Conservation (phyloP, 2,113 vertebrate species). For the Piprites chloris region DNA sequence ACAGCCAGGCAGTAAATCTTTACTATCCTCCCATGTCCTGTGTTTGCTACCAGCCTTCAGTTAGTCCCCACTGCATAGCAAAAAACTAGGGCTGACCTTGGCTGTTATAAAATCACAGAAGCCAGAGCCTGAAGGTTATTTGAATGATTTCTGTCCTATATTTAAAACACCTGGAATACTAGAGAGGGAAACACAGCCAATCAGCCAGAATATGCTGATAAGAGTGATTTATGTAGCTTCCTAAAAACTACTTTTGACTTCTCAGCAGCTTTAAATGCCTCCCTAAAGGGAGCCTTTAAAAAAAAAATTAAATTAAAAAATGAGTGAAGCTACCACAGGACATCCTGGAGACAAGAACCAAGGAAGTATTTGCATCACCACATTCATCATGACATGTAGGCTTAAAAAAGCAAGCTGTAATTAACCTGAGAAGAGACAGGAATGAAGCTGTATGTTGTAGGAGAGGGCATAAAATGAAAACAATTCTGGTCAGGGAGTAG, state of each 20-base stretch:
- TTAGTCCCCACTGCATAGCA: background rate
- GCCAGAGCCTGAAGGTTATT: background rate
- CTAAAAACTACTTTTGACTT: background rate
- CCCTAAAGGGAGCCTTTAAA: background rate
- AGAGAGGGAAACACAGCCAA: background rate
- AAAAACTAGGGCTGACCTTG: background rate
- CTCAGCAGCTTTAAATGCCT: background rate
- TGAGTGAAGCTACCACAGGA: background rate
- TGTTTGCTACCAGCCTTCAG: background rate
- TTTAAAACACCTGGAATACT: background rate
- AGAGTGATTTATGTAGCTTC: background rate
- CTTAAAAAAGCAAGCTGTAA: conserved; percentile 40
- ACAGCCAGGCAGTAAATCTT: background rate
- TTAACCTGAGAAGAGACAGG: background rate
- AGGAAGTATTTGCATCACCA: conserved; percentile 1
- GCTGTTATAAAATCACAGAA: background rate
- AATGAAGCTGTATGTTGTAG: background rate
- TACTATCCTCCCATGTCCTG: background rate
- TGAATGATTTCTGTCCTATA: background rate
- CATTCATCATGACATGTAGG: background rate
- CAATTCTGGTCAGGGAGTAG: background rate
- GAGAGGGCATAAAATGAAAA: background rate
- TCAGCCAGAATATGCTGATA: background rate
- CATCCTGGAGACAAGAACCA: background rate
- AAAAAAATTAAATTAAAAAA: background rate